A percentile compares a stretch with the other conserved stretches of the same genome.
phyloP scores from a whole-genome alignment of 2,797 vertebrate species.

The Enteromius treurensis region DNA sequence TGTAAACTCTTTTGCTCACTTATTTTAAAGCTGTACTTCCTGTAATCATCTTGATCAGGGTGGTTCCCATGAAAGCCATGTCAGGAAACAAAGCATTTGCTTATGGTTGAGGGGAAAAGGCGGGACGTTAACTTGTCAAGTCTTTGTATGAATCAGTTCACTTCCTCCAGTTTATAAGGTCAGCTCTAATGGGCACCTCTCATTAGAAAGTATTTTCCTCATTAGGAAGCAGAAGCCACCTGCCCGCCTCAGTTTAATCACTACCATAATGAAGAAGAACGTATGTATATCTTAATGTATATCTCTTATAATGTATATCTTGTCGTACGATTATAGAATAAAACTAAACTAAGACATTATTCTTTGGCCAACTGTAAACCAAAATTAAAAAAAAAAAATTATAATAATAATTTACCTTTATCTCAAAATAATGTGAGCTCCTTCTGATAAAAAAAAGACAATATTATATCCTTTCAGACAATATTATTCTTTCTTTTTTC shows the following conservation, averaged over 20 bases:
- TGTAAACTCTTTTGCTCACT: neutral
- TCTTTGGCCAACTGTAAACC: neutral
- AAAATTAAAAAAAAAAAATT: neutral
- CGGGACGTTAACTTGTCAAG: slow-evolving; percentile 32
- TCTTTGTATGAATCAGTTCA: slow-evolving; percentile 29
- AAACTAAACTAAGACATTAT: neutral
- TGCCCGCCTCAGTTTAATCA: slow-evolving; percentile 1
- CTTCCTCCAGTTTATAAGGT: slow-evolving; percentile 50
- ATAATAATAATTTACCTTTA: neutral
- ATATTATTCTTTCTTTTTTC: neutral
- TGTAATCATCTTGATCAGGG: slow-evolving; percentile 23
- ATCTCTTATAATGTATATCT: neutral
- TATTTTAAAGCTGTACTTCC: neutral
- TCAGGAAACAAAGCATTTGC: slow-evolving; percentile 41
- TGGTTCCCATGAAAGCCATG: slow-evolving; percentile 51
- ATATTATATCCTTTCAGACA: neutral
- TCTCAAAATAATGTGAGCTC: neutral
- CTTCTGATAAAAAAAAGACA: no score
- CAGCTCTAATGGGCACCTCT: slow-evolving; percentile 28
- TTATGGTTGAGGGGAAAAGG: slow-evolving; percentile 45
- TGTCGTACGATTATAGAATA: neutral
- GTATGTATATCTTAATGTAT: neutral
- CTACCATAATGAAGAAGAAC: neutral
- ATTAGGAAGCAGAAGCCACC: slow-evolving; percentile 14
- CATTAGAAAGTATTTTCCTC: slow-evolving; percentile 35